phyloP scores from a whole-genome alignment of 2,797 vertebrate genomes.

The Xenentodon cancila region DNA sequence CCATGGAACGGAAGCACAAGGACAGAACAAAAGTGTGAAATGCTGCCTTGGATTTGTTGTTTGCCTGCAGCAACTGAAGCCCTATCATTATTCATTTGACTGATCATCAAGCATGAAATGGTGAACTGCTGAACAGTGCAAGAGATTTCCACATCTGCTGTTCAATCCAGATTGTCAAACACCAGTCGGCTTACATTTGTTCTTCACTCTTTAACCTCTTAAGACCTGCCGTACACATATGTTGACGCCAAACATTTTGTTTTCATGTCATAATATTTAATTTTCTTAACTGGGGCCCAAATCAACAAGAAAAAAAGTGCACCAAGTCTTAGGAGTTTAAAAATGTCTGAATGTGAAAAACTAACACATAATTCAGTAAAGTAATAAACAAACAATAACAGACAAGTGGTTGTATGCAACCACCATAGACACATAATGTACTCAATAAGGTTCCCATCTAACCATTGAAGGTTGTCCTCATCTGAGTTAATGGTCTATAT shows the following conservation, averaged over 20 bases:
- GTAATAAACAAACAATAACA: not conserved
- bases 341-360: not conserved
- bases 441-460: not conserved
- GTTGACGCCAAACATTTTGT: too few relatives aligned
- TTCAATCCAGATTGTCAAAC: not conserved
- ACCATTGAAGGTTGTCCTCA: too few relatives aligned
- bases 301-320: too few relatives aligned
- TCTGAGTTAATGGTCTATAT: too few relatives aligned
- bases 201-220: not conserved
- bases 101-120: not conserved
- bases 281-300: too few relatives aligned
- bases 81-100: conserved; percentile 4
- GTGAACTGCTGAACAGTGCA: not conserved
- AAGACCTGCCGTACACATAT: too few relatives aligned
- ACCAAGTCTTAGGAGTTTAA: too few relatives aligned
- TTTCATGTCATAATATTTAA: too few relatives aligned
- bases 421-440: not conserved
- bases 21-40: not conserved
- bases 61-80: too few relatives aligned
- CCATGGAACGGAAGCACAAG: conserved; percentile 9
- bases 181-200: not conserved
- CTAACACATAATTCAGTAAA: too few relatives aligned
- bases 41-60: too few relatives aligned
- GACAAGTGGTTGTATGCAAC: not conserved
- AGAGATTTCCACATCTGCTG: not conserved